Evolutionary conservation across 2,797 vertebrate species (phyloP), one percentile per base, ranked within the genome.

Genomic region (Lagocephalus sceleratus): DNA sequence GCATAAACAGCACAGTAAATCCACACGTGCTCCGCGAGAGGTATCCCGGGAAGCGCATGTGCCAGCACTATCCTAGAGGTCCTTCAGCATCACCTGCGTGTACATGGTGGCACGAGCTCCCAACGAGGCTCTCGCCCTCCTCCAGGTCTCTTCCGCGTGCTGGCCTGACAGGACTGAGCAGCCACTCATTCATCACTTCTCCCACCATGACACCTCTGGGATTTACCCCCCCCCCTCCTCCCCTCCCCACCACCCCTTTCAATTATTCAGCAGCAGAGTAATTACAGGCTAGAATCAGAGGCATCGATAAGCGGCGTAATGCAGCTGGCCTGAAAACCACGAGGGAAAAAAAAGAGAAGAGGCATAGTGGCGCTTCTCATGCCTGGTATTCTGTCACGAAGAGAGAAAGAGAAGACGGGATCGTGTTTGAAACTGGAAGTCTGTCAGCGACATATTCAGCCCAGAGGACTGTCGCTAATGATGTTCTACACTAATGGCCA

Each of bases 221-320:
- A 76, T 77, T 76, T 49, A 68, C 78, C 70, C 63, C 29, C 39
- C 9, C 32, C 32, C 63, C 61, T 53, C 54, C n/a, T n/a, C n/a
- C n/a, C 78, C 70, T 65, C 29, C 39, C 9, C 32, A 10, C 63
- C 61, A 53, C 54, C 43, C 47, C 63, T 69, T 76, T 87, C 78
- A 82, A 86, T 85, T 86, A 89, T 84, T 86, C 68, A 67, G 63
- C 73, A 41, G 66, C 66, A 69, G 55, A 60, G 75, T 81, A 85
- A 85, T 84, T 85, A 86, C 20, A 59, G 71, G 26, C 56, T 40
- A 65, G 68, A 68, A 71, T 66, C 75, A 41, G 74, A 74, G 46
- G 45, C 54, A 12, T 66, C 63, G 51, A 76, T 66, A 63, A 67
- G 46, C 38, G n/a, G 45, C 5, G 46, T 73, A 77, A 80, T 74